Conservation (phyloP, 2,113 vertebrate genomes). For the Syngnathus scovelli region DNA sequence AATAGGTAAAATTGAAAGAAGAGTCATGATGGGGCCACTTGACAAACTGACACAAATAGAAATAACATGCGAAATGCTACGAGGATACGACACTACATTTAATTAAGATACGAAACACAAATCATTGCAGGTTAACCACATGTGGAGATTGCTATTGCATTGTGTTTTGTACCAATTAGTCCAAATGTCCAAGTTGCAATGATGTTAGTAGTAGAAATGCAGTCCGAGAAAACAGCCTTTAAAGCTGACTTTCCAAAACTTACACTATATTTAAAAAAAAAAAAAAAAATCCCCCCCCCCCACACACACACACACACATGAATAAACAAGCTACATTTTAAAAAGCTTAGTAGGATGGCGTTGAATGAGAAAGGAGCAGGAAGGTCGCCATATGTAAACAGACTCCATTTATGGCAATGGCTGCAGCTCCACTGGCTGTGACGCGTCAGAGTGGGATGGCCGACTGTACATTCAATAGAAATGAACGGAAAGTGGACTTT, state of each 20-base stretch:
- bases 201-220: background rate
- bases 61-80: no score
- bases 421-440: background rate
- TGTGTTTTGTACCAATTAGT: background rate
- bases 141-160: background rate
- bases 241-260: no score
- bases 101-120: background rate
- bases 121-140: background rate
- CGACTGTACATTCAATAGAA: no score
- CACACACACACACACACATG: no score
- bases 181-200: background rate
- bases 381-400: slow-evolving; percentile 95
- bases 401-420: slow-evolving; percentile 60
- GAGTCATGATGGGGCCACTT: no score
- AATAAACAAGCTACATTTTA: background rate
- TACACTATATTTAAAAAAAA: no score
- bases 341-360: slow-evolving; percentile 82
- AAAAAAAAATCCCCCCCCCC: background rate
- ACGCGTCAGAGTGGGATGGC: no score
- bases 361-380: slow-evolving; percentile 75
- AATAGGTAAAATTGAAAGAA: background rate
- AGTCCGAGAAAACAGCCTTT: background rate
- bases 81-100: background rate
- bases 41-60: no score
- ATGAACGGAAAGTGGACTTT: no score